A percentile compares a stretch with the other conserved stretches of the same genome.
phyloP scores from a whole-genome alignment of 2,113 vertebrate genomes.

The Odocoileus virginianus region DNA sequence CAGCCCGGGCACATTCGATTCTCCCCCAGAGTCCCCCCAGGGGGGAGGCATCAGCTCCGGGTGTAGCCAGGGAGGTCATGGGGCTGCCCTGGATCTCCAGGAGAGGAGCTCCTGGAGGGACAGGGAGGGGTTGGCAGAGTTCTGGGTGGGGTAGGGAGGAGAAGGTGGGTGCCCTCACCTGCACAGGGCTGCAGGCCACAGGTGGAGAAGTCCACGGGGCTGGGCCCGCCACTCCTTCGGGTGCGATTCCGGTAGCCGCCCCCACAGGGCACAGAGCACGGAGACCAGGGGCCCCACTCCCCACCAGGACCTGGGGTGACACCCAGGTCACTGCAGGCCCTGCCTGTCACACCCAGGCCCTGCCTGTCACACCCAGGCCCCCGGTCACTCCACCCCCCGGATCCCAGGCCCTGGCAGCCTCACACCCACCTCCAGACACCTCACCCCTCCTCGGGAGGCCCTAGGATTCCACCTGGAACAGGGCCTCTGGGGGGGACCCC shows the following conservation, averaged over 20 bases:
- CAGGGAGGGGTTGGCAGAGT: neutral
- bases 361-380: neutral
- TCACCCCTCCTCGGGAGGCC: neutral
- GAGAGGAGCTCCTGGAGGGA: neutral
- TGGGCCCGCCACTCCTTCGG: slow-evolving; percentile 67
- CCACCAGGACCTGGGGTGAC: slow-evolving; percentile 69
- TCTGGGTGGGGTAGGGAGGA: neutral
- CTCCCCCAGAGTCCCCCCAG: accelerated
- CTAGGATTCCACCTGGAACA: neutral
- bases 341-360: neutral
- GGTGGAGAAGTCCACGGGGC: slow-evolving; percentile 85
- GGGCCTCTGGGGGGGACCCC: neutral
- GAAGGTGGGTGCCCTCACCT: slow-evolving; percentile 75
- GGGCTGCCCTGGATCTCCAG: neutral
- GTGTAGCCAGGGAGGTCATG: accelerated
- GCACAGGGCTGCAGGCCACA: slow-evolving; percentile 87
- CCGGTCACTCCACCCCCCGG: no score
- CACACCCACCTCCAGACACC: accelerated
- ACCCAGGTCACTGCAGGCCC: neutral
- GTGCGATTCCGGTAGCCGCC: slow-evolving; percentile 88
- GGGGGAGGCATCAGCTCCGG: neutral
- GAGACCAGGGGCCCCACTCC: slow-evolving; percentile 87
- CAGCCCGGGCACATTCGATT: accelerated
- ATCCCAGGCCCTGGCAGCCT: neutral
- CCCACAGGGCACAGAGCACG: slow-evolving; percentile 88